A percentile compares a stretch with the other conserved stretches of the same genome.
phyloP scores from a whole-genome alignment of 2,797 vertebrate species.

The Tympanoctomys barrerae region DNA sequence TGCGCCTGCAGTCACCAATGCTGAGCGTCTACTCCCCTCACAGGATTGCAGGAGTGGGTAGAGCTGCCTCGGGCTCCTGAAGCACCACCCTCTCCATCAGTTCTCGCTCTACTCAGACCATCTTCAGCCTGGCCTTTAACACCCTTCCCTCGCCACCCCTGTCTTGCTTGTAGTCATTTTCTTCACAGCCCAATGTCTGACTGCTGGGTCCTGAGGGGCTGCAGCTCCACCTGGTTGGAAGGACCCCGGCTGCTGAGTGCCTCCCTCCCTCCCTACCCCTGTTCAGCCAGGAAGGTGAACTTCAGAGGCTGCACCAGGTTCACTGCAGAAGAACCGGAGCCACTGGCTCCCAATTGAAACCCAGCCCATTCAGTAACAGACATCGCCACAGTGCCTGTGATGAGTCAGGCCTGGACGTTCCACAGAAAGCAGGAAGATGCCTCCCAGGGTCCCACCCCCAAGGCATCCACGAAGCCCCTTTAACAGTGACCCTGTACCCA shows the following conservation, averaged over 20 bases:
- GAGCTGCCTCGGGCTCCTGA: accelerated
- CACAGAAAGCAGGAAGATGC: background rate
- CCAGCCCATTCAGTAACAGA: background rate
- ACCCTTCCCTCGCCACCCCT: no score
- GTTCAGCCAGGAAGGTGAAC: background rate
- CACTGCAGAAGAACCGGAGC: background rate
- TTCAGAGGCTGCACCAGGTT: background rate
- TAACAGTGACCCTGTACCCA: no score
- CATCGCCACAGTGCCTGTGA: background rate
- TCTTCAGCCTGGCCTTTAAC: background rate
- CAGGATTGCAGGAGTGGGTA: background rate
- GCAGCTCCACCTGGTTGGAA: background rate
- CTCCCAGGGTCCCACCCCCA: accelerated
- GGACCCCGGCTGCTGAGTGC: background rate
- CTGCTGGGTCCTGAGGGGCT: background rate
- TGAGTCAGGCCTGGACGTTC: background rate
- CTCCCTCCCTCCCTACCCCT: background rate
- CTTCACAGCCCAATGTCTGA: background rate
- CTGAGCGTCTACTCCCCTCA: background rate
- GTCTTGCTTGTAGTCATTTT: background rate
- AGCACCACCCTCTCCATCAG: background rate
- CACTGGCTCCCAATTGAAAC: no score
- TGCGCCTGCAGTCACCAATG: background rate
- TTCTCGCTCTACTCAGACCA: background rate
- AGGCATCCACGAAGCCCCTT: no score